Evolutionary conservation across 2,113 vertebrate species (phyloP).

Genomic region (Leiothrix lutea): DNA sequence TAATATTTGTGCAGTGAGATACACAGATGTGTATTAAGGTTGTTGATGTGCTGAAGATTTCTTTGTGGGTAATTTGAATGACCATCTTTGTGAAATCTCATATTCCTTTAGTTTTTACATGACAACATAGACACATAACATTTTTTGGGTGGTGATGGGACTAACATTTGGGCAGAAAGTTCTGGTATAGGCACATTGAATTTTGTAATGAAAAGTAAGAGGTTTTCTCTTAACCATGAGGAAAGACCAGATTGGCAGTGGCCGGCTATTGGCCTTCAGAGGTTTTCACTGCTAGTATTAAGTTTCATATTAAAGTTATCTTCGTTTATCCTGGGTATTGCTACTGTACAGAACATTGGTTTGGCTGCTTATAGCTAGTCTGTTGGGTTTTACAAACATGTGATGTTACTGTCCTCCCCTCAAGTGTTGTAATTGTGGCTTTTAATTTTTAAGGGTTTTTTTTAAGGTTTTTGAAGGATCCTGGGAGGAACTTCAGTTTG

Average conservation of each 20-base stretch:
- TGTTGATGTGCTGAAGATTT: background rate
- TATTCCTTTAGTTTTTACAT: background rate
- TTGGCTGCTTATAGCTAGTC: background rate
- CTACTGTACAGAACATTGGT: background rate
- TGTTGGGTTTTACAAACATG: background rate
- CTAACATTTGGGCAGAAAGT: background rate
- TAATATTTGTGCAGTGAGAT: accelerated
- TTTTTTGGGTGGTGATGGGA: background rate
- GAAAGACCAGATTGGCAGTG: background rate
- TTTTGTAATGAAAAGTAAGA: background rate
- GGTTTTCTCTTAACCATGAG: background rate
- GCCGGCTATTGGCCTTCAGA: background rate
- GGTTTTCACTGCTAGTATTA: background rate
- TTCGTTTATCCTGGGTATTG: background rate
- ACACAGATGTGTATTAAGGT: background rate
- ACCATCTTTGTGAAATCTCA: background rate
- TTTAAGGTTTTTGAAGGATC: background rate
- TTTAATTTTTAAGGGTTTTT: background rate
- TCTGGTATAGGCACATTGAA: background rate
- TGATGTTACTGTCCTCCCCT: background rate
- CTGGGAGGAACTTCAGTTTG: background rate
- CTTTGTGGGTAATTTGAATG: background rate
- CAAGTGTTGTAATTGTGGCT: background rate
- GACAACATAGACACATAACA: background rate
- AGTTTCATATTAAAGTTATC: background rate